Percentiles rank a stretch among this genome's conserved stretches.
Conservation (phyloP, 2,888 invertebrate species). For the Ormyrus rosae region DNA sequence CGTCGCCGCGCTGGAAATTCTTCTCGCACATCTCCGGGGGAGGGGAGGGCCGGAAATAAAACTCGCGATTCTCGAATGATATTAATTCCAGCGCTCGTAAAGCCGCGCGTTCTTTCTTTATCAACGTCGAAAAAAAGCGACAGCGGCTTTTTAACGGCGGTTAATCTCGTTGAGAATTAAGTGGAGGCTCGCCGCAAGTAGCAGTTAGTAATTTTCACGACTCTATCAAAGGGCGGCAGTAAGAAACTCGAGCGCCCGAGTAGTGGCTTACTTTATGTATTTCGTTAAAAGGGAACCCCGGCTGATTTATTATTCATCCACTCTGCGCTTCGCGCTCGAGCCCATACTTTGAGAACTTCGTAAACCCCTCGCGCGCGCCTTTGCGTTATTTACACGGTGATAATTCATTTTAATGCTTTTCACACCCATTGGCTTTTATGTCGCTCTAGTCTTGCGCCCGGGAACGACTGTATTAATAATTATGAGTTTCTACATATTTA, state of each 20-base stretch:
- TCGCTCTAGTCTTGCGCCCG: neutral
- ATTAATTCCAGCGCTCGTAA: constrained; percentile 22
- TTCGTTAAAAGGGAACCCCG: constrained; percentile 31
- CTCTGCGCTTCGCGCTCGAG: neutral
- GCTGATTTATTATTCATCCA: constrained; percentile 49
- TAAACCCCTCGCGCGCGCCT: neutral
- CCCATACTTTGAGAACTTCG: constrained; percentile 27
- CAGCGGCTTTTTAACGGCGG: too few species aligned
- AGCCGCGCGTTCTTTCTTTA: neutral
- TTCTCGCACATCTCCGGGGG: constrained; percentile 6
- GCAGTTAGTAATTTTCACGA: constrained; percentile 27
- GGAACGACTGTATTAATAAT: too few species aligned
- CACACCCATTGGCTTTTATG: constrained; percentile 5
- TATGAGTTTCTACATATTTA: too few species aligned
- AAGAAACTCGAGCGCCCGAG: neutral
- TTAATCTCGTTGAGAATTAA: neutral
- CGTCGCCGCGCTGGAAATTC: constrained; percentile 28
- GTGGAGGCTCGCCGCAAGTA: neutral
- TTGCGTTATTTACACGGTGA: constrained; percentile 37
- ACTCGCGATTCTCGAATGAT: constrained; percentile 3
- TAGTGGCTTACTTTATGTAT: constrained; percentile 18
- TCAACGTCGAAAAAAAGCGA: too few species aligned
- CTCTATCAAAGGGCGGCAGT: constrained; percentile 13
- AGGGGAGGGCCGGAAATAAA: constrained; percentile 7
- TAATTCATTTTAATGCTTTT: constrained; percentile 47